Base-by-base conservation (phyloP, 2,113 vertebrate species). In the Rattus rattus region DNA sequence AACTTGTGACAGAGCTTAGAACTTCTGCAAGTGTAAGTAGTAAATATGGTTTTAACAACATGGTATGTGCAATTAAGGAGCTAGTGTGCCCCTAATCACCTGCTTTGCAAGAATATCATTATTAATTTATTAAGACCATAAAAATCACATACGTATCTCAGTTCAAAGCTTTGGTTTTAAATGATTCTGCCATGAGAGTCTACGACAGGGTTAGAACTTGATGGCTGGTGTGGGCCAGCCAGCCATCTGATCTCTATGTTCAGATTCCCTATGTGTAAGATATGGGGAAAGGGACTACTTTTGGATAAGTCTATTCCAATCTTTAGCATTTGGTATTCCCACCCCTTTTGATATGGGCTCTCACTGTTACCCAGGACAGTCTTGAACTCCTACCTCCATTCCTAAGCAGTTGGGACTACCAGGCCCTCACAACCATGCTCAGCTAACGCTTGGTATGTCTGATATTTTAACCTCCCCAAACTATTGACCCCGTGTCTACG, bases 101-200 rank as follows among this genome's bases (percentile, higher is more conserved):
- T 67, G 17, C 10, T 92, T 79, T 49, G 33, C 33, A 88, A n/a
- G 36, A 91, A 49, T n/a, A 16, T n/a, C 80, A 54, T 49, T 77
- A 28, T 17, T 43, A 39, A 63, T 84, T 63, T 43, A 84, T 63
- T 65, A 65, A 85, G 59, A 65, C 59, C 26, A 85, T 85, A 85
- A 85, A 63, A 85, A 47, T 63, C n/a, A 63, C 39, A 89, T 19
- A 63, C 73, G 56, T 59, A 30, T 69, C 70, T 85, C 33, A 70
- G 72, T 72, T 77, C 72, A 86, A 91, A 89, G 47, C 61, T 92
- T 92, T 19, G 47, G 43, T 89, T 94, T 86, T 43, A 79, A 77
- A 24, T 96, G 54, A 79, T 63, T 83, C 28, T 14, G 10, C 88
- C 59, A 43, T 30, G 90, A 20, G 91, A 97, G 49, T 90, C 47